Evolutionary conservation across 2,113 vertebrate species (phyloP).

Genomic region (Tylochromis polylepis): DNA sequence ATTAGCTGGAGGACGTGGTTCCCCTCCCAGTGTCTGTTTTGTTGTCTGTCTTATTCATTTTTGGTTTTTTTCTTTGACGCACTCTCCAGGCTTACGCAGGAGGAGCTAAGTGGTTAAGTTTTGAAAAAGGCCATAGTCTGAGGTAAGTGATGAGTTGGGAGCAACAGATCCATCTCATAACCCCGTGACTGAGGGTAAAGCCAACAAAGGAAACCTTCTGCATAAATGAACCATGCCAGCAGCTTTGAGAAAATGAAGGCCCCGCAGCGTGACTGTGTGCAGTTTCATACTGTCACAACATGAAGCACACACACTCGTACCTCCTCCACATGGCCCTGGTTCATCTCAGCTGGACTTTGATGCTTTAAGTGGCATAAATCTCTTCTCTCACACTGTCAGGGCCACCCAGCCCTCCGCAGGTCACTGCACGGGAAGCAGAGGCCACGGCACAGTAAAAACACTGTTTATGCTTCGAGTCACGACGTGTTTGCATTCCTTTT

Average conservation of each 20-base stretch:
- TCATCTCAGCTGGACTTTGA: background rate
- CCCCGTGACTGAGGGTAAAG: accelerated
- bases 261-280: background rate
- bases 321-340: background rate
- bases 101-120: background rate
- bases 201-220: background rate
- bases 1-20: background rate
- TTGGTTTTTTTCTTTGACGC: accelerated
- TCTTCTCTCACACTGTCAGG: background rate
- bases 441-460: background rate
- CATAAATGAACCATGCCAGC: background rate
- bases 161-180: background rate
- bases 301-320: background rate
- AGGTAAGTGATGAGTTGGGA: background rate
- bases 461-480: background rate
- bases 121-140: accelerated
- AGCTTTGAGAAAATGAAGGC: background rate
- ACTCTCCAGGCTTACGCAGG: accelerated
- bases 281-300: background rate
- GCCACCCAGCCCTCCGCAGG: conserved; percentile 3
- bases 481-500: background rate
- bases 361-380: conserved; percentile 6
- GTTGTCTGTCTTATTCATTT: background rate
- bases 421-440: background rate
- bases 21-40: background rate